Evolutionary conservation across 2,888 invertebrate species (phyloP).

Genomic region (Stenodera caucasica): DNA sequence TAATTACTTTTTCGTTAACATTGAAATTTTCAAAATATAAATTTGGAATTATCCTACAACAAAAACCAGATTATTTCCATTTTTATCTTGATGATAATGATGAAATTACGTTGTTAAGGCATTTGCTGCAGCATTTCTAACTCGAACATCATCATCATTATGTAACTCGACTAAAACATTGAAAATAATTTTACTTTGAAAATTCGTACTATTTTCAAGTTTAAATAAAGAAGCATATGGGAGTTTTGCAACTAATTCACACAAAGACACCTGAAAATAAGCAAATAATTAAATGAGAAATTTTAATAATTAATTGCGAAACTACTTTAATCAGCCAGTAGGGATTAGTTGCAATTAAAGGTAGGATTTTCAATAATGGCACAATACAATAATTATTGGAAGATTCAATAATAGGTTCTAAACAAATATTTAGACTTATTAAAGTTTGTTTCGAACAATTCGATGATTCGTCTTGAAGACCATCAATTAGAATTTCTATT

Average conservation of each 20-base stretch:
- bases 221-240: slow-evolving; percentile 63
- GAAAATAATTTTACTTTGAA: slow-evolving; percentile 63
- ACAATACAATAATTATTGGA: slow-evolving; percentile 61
- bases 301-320: slow-evolving; percentile 1
- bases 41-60: slow-evolving; percentile 55
- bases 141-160: slow-evolving; percentile 76
- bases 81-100: slow-evolving; percentile 8
- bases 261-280: slow-evolving; percentile 62
- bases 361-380: slow-evolving; percentile 64
- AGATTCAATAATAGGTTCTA: slow-evolving; percentile 65
- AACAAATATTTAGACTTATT: slow-evolving; percentile 62
- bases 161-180: slow-evolving; percentile 67
- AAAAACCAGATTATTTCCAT: slow-evolving; percentile 11
- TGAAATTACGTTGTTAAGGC: slow-evolving; percentile 65
- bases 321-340: slow-evolving; percentile 81
- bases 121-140: slow-evolving; percentile 70
- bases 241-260: slow-evolving; percentile 64
- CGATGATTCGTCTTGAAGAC: slow-evolving; percentile 73
- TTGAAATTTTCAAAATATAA: slow-evolving; percentile 56
- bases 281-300: slow-evolving; percentile 9
- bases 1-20: slow-evolving; percentile 59
- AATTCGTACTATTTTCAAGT: slow-evolving; percentile 57
- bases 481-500: slow-evolving; percentile 53
- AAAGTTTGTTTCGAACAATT: slow-evolving; percentile 74
- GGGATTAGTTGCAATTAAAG: slow-evolving; percentile 68